Evolutionary conservation across 1,140 invertebrate species (phyloP).

Genomic region (Hydropsyche tenuis): DNA sequence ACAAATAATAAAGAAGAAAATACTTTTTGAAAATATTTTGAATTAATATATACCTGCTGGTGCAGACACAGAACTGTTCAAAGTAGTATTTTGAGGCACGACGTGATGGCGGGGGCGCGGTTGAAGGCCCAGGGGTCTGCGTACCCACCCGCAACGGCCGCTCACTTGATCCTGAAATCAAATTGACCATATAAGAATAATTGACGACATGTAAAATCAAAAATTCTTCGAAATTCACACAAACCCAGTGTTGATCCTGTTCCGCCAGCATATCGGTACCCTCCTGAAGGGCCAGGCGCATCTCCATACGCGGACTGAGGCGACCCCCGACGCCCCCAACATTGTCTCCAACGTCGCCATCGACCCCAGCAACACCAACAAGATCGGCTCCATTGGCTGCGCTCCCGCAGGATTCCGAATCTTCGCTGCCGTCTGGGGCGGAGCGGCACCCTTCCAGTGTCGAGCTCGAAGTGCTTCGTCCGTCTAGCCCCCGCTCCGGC

Average conservation of each 20-base stretch:
- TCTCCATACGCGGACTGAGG: constrained; percentile 67
- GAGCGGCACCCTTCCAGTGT: constrained; percentile 40
- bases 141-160: constrained; percentile 60
- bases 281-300: constrained; percentile 66
- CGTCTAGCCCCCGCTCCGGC: constrained; percentile 37
- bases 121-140: constrained; percentile 56
- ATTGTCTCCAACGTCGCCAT: constrained; percentile 30
- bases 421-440: constrained; percentile 39
- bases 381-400: constrained; percentile 13
- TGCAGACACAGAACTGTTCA: constrained; percentile 64
- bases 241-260: constrained; percentile 57
- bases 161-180: constrained; percentile 57
- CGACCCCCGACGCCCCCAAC: constrained; percentile 49
- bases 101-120: constrained; percentile 51
- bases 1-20: too few relatives aligned
- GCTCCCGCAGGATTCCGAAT: constrained; percentile 37
- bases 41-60: constrained; percentile 55
- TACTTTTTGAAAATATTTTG: not conserved
- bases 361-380: constrained; percentile 32
- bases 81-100: constrained; percentile 60
- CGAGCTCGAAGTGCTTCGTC: constrained; percentile 45
- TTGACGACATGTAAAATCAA: too few relatives aligned
- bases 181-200: not conserved
- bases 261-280: constrained; percentile 62
- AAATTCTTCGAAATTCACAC: not conserved